These are phyloP conservation scores for Erebia palarica DNA, from an alignment of 2,888 invertebrate genomes.

Conservation along the genomic window DNA sequence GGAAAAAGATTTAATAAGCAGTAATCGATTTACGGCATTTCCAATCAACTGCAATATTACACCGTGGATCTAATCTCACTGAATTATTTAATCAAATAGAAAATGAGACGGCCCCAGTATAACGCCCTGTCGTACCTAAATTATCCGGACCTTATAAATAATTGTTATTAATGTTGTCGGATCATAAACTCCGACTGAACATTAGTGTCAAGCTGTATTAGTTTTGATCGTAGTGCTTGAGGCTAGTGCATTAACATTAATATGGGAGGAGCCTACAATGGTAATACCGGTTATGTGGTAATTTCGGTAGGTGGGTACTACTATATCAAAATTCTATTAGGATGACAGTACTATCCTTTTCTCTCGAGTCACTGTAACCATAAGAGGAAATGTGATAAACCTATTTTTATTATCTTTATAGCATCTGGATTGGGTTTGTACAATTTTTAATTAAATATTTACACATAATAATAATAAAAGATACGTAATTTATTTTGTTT, in stretches of 20 bases:
- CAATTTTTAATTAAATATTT: background rate
- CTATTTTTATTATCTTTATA: too few species aligned
- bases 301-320: background rate
- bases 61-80: background rate
- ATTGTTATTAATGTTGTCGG: conserved; percentile 62
- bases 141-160: conserved; percentile 61
- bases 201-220: conserved; percentile 64
- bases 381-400: too few species aligned
- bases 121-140: conserved; percentile 57
- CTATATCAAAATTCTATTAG: too few species aligned
- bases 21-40: background rate
- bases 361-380: too few species aligned
- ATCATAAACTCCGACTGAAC: conserved; percentile 56
- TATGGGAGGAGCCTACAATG: conserved; percentile 30
- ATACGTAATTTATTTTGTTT: too few species aligned
- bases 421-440: too few species aligned
- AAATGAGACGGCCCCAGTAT: conserved; percentile 45
- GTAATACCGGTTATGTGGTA: conserved; percentile 5
- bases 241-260: conserved; percentile 35
- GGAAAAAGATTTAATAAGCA: background rate
- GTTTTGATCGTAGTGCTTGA: conserved; percentile 48
- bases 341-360: too few species aligned
- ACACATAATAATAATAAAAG: background rate
- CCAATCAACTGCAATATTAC: conserved; percentile 1
- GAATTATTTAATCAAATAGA: conserved; percentile 41